These are phyloP conservation scores for Limenitis arthemis DNA, from an alignment of 2,888 invertebrate species.

Conservation along the genomic window DNA sequence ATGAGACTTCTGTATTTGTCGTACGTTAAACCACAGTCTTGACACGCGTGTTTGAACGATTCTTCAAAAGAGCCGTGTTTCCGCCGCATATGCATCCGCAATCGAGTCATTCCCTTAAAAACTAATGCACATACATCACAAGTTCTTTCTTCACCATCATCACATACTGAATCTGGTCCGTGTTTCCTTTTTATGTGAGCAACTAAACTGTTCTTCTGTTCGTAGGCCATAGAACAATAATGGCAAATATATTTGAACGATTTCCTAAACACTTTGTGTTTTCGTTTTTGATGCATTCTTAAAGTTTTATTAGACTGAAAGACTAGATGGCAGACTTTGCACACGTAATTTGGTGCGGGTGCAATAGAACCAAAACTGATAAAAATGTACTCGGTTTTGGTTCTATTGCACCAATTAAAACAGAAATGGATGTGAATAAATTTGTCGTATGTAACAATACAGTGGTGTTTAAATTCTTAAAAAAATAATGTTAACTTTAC, in stretches of 20 bases:
- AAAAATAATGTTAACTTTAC: no score
- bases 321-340: slow-evolving; percentile 59
- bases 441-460: no score
- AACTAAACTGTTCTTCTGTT: slow-evolving; percentile 52
- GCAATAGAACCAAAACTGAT: no score
- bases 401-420: no score
- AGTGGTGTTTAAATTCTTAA: no score
- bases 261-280: slow-evolving; percentile 48
- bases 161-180: slow-evolving; percentile 39
- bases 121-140: slow-evolving; percentile 60
- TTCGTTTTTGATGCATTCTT: slow-evolving; percentile 51
- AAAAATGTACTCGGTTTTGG: no score
- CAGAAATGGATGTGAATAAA: no score
- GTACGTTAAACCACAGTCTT: slow-evolving; percentile 55
- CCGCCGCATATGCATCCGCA: slow-evolving; percentile 60
- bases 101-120: slow-evolving; percentile 51
- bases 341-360: slow-evolving; percentile 33
- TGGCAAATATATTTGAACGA: slow-evolving; percentile 52
- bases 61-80: slow-evolving; percentile 56
- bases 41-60: slow-evolving; percentile 48
- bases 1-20: slow-evolving; percentile 57
- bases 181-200: slow-evolving; percentile 60
- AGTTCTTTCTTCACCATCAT: slow-evolving; percentile 47
- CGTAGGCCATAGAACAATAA: slow-evolving; percentile 57
- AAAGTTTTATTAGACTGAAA: slow-evolving; percentile 52